Percentiles rank a stretch among this genome's conserved stretches.
phyloP scores from a whole-genome alignment of 2,888 invertebrate genomes.

The Dolichomitus sp. region DNA sequence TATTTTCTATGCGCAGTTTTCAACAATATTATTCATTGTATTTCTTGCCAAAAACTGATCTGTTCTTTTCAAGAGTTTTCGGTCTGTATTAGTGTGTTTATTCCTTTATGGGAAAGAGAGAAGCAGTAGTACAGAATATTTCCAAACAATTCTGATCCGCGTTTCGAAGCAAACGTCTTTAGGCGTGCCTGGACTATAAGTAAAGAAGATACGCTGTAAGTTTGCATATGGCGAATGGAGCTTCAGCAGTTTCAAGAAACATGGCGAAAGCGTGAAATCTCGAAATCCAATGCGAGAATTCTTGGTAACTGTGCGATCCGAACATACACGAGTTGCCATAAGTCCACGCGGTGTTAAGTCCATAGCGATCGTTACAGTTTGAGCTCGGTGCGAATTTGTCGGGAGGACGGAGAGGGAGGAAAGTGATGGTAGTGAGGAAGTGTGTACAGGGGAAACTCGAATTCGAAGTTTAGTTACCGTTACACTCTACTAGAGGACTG shows the following conservation, averaged over 20 bases:
- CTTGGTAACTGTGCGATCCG: slow-evolving; percentile 13
- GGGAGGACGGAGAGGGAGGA: not conserved
- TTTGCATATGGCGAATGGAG: slow-evolving; percentile 3
- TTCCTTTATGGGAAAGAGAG: not conserved
- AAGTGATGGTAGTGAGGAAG: not conserved
- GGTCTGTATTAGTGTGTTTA: too few species aligned
- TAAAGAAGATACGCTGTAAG: slow-evolving; percentile 23
- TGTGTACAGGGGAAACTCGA: slow-evolving; percentile 23
- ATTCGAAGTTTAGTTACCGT: slow-evolving; percentile 56
- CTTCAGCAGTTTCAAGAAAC: not conserved
- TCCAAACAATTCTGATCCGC: slow-evolving; percentile 12
- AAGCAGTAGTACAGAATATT: not conserved
- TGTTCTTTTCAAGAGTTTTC: too few species aligned
- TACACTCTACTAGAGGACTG: slow-evolving; percentile 20
- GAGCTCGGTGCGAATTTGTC: not conserved
- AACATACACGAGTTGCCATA: not conserved
- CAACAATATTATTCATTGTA: too few species aligned
- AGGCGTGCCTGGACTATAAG: not conserved
- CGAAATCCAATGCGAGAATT: slow-evolving; percentile 38
- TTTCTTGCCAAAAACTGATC: too few species aligned
- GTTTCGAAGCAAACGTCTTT: slow-evolving; percentile 34
- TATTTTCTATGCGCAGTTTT: too few species aligned
- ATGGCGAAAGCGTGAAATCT: slow-evolving; percentile 7
- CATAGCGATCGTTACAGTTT: slow-evolving; percentile 15
- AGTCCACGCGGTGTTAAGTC: slow-evolving; percentile 35